These are phyloP conservation scores for Campoplex nolae DNA, from an alignment of 2,888 invertebrate species.

Conservation along the genomic window DNA sequence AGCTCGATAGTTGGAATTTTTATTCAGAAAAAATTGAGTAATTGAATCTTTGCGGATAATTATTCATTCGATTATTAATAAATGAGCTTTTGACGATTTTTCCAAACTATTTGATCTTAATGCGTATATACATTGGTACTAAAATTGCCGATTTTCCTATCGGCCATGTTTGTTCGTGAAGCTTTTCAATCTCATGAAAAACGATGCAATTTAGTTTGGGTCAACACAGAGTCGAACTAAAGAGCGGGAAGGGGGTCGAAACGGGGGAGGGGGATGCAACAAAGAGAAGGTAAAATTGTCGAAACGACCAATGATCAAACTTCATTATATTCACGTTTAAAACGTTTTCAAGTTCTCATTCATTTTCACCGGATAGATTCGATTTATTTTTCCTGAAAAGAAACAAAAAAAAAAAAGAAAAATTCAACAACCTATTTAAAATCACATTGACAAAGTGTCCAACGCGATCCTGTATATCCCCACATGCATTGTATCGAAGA, in stretches of 20 bases:
- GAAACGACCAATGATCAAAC: conserved; percentile 64
- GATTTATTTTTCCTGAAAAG: conserved; percentile 30
- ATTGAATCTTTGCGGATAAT: not conserved
- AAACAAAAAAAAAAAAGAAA: too few species aligned
- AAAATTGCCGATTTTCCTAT: not conserved
- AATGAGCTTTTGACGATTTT: not conserved
- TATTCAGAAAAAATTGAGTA: not conserved
- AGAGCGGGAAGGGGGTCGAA: conserved; percentile 16
- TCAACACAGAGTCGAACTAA: conserved; percentile 30
- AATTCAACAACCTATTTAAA: not conserved
- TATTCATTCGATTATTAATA: not conserved
- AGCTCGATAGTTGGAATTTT: not conserved
- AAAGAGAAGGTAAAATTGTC: conserved; percentile 38
- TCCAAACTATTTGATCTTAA: not conserved
- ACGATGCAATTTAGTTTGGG: conserved; percentile 22
- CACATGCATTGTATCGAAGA: not conserved
- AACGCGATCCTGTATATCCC: not conserved
- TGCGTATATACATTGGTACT: not conserved
- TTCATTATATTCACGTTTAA: conserved; percentile 59
- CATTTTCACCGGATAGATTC: conserved; percentile 51
- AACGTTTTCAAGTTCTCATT: conserved; percentile 69
- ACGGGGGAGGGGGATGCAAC: not conserved
- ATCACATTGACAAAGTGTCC: conserved; percentile 25
- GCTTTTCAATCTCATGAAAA: conserved; percentile 57
- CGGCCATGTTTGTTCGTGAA: conserved; percentile 17